Evolutionary conservation across 2,888 invertebrate species (phyloP).

Genomic region (Caenorhabditis panamensis): DNA sequence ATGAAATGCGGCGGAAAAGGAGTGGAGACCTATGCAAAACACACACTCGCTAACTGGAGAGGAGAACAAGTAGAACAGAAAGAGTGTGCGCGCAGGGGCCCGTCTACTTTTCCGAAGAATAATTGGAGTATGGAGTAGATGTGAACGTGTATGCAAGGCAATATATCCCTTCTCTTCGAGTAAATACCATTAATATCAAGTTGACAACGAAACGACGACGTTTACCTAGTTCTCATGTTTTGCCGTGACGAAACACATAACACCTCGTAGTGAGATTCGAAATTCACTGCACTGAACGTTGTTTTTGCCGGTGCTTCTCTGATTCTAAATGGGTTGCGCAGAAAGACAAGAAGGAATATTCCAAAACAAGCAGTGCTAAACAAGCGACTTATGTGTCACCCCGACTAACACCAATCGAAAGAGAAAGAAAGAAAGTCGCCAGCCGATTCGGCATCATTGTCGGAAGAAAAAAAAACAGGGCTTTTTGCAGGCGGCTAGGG

Average conservation of each 20-base stretch:
- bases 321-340: background rate
- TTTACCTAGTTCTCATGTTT: background rate
- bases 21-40: conserved; percentile 34
- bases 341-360: conserved; percentile 14
- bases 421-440: conserved; percentile 26
- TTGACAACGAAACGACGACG: background rate
- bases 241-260: background rate
- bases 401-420: conserved; percentile 42
- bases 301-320: too few species aligned
- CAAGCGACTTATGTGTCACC: conserved; percentile 32
- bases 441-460: conserved; percentile 31
- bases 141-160: background rate
- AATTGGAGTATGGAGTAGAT: conserved; percentile 21
- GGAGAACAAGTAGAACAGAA: conserved; percentile 33
- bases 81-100: conserved; percentile 12
- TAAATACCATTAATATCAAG: conserved; percentile 10
- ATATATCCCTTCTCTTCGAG: background rate
- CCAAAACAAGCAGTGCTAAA: conserved; percentile 21
- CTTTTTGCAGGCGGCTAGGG: conserved; percentile 24
- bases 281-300: too few species aligned
- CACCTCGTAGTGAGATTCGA: too few species aligned
- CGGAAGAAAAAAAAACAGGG: conserved; percentile 39
- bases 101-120: conserved; percentile 24
- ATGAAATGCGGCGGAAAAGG: conserved; percentile 12
- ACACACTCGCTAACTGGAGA: background rate